These are phyloP conservation scores for Tragelaphus strepsiceros DNA, from an alignment of 2,113 vertebrate genomes.

Conservation along the genomic window DNA sequence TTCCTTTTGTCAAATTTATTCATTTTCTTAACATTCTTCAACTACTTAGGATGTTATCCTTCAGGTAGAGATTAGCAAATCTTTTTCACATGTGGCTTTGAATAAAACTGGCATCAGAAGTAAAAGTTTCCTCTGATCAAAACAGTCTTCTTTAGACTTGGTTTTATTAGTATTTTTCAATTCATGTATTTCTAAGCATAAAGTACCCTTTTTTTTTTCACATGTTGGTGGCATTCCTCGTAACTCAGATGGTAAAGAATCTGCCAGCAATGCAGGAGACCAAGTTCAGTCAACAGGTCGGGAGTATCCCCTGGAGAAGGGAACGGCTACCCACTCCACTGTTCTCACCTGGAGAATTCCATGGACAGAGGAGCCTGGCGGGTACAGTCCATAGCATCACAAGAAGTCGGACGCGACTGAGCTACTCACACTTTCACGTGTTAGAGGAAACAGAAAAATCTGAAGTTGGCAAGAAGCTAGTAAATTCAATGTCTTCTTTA, in stretches of 20 bases:
- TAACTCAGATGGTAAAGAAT: background rate
- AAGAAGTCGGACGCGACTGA: fast-evolving
- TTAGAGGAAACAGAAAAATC: background rate
- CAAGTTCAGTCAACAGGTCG: background rate
- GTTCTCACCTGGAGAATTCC: background rate
- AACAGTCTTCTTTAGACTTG: background rate
- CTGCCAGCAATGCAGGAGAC: background rate
- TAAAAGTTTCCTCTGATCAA: background rate
- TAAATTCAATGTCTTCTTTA: background rate
- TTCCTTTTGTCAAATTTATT: background rate
- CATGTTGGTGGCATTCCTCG: background rate
- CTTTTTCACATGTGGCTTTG: background rate
- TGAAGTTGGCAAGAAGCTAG: background rate
- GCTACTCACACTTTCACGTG: background rate
- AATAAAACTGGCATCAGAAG: background rate
- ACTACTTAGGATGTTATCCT: background rate
- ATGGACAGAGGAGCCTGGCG: background rate
- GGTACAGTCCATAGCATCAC: background rate
- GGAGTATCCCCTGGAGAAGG: background rate
- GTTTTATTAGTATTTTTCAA: background rate
- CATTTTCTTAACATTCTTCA: background rate
- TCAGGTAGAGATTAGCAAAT: background rate
- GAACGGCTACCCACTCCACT: background rate
- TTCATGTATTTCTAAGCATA: background rate
- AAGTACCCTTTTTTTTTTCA: background rate